Evolutionary conservation across 1,140 invertebrate genomes (phyloP).

Genomic region (Drosophila ficusphila): DNA sequence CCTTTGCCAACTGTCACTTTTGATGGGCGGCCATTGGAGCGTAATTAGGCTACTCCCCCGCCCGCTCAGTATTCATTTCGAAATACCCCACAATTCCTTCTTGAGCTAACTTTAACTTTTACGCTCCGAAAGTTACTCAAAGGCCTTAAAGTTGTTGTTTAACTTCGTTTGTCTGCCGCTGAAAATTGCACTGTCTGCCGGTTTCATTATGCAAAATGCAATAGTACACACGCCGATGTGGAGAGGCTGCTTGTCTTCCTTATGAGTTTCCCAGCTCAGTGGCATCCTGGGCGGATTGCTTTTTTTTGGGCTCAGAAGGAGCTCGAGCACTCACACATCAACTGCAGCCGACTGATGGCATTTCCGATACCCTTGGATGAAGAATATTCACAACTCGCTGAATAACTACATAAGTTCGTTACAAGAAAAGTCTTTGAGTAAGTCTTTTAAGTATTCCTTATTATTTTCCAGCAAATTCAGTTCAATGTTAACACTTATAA

Average conservation of each 20-base stretch:
- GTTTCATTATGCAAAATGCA: constrained; percentile 72
- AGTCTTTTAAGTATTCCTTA: too few relatives aligned
- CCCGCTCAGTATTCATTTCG: neutral
- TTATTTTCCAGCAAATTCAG: too few relatives aligned
- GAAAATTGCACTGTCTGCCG: constrained; percentile 63
- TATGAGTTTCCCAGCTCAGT: constrained; percentile 32
- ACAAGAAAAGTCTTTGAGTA: too few relatives aligned
- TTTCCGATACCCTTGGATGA: neutral
- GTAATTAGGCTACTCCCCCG: constrained; percentile 20
- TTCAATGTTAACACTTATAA: too few relatives aligned
- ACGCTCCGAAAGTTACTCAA: constrained; percentile 9
- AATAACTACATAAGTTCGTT: too few relatives aligned
- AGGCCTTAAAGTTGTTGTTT: constrained; percentile 59
- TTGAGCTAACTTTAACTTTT: constrained; percentile 47
- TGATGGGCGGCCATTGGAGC: constrained; percentile 57
- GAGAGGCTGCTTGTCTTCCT: constrained; percentile 29
- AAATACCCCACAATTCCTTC: neutral
- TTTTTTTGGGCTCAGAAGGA: constrained; percentile 5
- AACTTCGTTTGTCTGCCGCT: constrained; percentile 61
- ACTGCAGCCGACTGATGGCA: constrained; percentile 2
- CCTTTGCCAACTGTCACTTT: constrained; percentile 72
- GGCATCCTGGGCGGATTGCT: neutral
- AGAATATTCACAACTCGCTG: neutral
- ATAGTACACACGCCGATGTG: constrained; percentile 22
- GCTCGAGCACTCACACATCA: constrained; percentile 1